phyloP scores from a whole-genome alignment of 2,888 invertebrate genomes.

The Dorcus parallelipipedus region DNA sequence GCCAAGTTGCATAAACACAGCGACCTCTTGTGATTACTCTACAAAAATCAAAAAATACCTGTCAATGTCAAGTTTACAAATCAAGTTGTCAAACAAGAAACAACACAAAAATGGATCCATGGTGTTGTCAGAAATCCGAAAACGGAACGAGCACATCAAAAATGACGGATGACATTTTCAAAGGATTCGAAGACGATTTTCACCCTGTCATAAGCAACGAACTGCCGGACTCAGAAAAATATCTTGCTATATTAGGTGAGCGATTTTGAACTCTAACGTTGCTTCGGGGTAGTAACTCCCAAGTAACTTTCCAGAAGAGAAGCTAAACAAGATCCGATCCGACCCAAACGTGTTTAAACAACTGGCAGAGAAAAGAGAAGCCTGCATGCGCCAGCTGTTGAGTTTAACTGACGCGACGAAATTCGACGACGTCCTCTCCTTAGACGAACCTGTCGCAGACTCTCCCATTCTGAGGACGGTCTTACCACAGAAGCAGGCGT shows the following conservation, averaged over 20 bases:
- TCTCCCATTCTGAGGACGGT: slow-evolving; percentile 49
- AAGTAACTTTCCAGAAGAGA: slow-evolving; percentile 45
- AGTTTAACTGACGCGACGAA: slow-evolving; percentile 28
- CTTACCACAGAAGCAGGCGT: slow-evolving; percentile 51
- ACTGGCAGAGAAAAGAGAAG: slow-evolving; percentile 51
- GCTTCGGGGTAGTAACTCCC: no score
- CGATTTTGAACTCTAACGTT: background rate
- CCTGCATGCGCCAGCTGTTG: slow-evolving; percentile 52
- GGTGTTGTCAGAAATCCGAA: slow-evolving; percentile 12
- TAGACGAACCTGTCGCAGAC: slow-evolving; percentile 49
- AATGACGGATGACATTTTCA: background rate
- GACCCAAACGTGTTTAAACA: slow-evolving; percentile 52
- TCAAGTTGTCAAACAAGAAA: no score
- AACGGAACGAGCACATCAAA: background rate
- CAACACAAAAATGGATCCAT: slow-evolving; percentile 22
- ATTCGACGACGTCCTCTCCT: slow-evolving; percentile 37
- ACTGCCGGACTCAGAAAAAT: slow-evolving; percentile 63
- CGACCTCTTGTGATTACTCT: no score
- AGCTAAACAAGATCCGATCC: slow-evolving; percentile 51
- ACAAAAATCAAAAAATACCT: no score
- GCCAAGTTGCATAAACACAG: no score
- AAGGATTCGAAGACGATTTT: slow-evolving; percentile 60
- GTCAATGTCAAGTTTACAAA: no score
- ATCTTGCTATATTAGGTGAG: slow-evolving; percentile 64
- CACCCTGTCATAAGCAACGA: slow-evolving; percentile 47